A percentile compares a stretch with the other conserved stretches of the same genome.
Conservation (phyloP, 2,113 vertebrate species). For the Chrysemys picta region DNA sequence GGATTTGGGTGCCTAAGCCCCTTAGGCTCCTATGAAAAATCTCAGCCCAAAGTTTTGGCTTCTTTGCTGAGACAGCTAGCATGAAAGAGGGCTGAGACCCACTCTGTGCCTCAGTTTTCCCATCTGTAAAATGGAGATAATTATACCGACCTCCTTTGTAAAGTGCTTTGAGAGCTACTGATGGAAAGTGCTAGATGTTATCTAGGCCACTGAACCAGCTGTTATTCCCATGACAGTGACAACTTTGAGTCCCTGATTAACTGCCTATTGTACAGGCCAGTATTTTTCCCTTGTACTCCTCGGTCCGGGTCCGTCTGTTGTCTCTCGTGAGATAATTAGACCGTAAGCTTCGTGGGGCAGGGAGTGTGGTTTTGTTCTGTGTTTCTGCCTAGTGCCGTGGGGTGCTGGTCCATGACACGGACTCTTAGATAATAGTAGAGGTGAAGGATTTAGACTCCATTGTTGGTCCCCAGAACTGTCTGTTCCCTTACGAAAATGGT, state of each 20-base stretch:
- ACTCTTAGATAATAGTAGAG: not conserved
- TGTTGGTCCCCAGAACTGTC: not conserved
- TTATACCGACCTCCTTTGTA: not conserved
- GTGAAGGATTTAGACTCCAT: not conserved
- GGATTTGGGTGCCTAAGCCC: not conserved
- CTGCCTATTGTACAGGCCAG: not conserved
- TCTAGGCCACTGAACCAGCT: not conserved
- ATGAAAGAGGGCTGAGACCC: not conserved
- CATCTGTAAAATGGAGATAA: not conserved
- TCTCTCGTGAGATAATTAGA: not conserved
- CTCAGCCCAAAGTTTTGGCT: not conserved
- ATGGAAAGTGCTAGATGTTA: not conserved
- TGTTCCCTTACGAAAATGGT: not conserved
- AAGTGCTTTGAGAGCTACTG: no score
- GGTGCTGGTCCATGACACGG: not conserved
- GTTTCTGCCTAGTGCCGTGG: not conserved
- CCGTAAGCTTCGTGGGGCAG: no score
- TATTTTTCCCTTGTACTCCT: not conserved
- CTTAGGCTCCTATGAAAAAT: not conserved
- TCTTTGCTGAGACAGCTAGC: not conserved
- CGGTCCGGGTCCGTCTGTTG: not conserved
- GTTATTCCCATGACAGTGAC: not conserved
- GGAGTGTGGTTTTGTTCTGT: not conserved
- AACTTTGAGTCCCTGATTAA: not conserved
- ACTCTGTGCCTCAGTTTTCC: not conserved